These are phyloP conservation scores for Caenorhabditis virilis DNA, from an alignment of 2,888 invertebrate species.

Conservation along the genomic window DNA sequence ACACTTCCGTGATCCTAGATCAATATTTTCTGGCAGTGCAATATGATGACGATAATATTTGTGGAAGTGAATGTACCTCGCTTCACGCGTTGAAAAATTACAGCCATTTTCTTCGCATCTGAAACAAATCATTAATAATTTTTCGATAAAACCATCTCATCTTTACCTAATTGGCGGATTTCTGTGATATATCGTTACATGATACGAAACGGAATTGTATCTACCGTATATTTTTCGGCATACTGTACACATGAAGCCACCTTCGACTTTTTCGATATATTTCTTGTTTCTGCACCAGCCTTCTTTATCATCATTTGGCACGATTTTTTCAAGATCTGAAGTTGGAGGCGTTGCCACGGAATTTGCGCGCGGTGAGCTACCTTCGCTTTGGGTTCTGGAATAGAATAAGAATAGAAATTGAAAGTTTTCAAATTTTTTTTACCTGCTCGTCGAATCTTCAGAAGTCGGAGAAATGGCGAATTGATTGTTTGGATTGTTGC, in stretches of 20 bases:
- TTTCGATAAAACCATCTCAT: neutral
- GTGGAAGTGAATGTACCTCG: conserved; percentile 68
- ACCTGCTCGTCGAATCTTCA: neutral
- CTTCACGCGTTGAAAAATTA: conserved; percentile 66
- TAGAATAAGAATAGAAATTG: too few relatives aligned
- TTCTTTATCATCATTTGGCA: conserved; percentile 66
- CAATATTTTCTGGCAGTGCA: conserved; percentile 66
- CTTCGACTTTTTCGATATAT: conserved; percentile 64
- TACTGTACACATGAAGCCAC: conserved; percentile 65
- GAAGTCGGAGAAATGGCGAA: neutral
- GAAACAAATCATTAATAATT: neutral
- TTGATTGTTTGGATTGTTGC: neutral
- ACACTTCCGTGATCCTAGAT: conserved; percentile 65
- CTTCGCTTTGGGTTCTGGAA: conserved; percentile 21
- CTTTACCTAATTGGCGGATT: conserved; percentile 66
- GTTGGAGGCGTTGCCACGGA: conserved; percentile 26
- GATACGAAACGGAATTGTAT: conserved; percentile 68
- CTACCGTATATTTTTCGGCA: conserved; percentile 67
- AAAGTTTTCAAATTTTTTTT: neutral
- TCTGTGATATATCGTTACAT: conserved; percentile 69
- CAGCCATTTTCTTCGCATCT: conserved; percentile 66
- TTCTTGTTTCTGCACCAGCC: conserved; percentile 69
- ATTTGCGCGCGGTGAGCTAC: conserved; percentile 35
- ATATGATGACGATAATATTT: conserved; percentile 68
- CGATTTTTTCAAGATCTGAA: conserved; percentile 46